Evolutionary conservation across 2,888 invertebrate genomes (phyloP).

Genomic region (Agonopterix subpropinquella): DNA sequence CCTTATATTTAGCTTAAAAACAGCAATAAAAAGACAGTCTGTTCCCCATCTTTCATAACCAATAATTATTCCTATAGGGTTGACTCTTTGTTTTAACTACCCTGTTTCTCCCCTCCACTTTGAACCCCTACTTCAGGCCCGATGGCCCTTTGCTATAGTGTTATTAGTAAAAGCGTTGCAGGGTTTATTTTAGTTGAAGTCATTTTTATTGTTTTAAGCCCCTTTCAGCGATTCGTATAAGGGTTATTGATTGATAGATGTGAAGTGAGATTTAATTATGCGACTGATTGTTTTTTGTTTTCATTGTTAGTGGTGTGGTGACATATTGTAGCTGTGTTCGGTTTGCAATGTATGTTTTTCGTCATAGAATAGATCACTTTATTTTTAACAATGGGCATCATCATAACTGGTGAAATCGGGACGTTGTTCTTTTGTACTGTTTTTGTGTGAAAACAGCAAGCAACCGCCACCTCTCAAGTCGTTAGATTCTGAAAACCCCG

Average conservation of each 20-base stretch:
- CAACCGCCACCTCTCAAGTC: too few relatives aligned
- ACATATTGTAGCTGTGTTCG: neutral
- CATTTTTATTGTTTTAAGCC: slow-evolving; percentile 24
- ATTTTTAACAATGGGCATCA: too few relatives aligned
- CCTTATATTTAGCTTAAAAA: slow-evolving; percentile 8
- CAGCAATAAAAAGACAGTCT: slow-evolving; percentile 50
- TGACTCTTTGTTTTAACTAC: slow-evolving; percentile 50
- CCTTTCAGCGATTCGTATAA: neutral
- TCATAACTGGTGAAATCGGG: too few relatives aligned
- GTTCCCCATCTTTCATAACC: slow-evolving; percentile 37
- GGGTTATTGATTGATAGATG: slow-evolving; percentile 1
- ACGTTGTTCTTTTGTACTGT: too few relatives aligned
- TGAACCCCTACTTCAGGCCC: slow-evolving; percentile 40
- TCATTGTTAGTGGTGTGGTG: neutral
- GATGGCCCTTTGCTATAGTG: slow-evolving; percentile 57
- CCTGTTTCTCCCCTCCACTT: slow-evolving; percentile 37
- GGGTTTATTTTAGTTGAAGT: slow-evolving; percentile 35
- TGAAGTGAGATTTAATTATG: neutral
- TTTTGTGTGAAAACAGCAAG: too few relatives aligned
- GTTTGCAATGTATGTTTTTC: neutral
- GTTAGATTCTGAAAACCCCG: too few relatives aligned
- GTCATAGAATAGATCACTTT: too few relatives aligned
- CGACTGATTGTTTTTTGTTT: neutral
- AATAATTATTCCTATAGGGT: slow-evolving; percentile 59
- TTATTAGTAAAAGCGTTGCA: slow-evolving; percentile 49